Evolutionary conservation across 2,113 vertebrate species (phyloP), one percentile per base, ranked within the genome.

Genomic region (Petrocephalus microphthalmus): DNA sequence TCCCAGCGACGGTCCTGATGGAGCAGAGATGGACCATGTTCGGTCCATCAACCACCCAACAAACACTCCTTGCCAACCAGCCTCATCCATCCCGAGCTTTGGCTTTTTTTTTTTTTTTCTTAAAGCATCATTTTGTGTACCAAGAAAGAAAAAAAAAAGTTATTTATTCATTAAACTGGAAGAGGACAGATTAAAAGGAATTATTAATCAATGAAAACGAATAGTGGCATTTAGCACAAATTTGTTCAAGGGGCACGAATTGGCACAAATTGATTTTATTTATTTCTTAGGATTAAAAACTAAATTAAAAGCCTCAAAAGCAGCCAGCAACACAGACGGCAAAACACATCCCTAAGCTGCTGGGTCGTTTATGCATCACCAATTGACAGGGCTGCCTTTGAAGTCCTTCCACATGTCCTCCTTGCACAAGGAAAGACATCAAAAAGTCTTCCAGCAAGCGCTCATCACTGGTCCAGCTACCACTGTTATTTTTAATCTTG

Each of bases 191-290:
- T 78, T 78, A 78, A 78, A 78, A 78, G 7, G 71, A 78, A 78
- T 78, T 78, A 78, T 78, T 42, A 78, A 78, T 78, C 71, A 78
- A 78, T 78, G 11, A 78, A 29, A 67, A 67, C n/a, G 60, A 67
- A 67, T 67, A 15, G n/a, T 67, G 60, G n/a, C 60, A 19, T 78
- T 78, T 78, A 42, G 33, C 5, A 17, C 33, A 17, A 78, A 78
- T 78, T 78, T 78, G 71, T 78, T 78, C 71, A 42, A 78, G 71
- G 71, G 71, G 33, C 33, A 78, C 33, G 25, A 37, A 78, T 78
- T 33, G 11, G 29, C 71, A 78, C 29, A 78, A 42, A 78, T 78
- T 33, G 29, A 78, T 33, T 78, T 78, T 78, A 42, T 33, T 78
- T 78, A 42, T 33, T 78, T 42, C 17, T 78, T 78, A 42, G 71